These are phyloP conservation scores for Choristoneura rosaceana DNA, from an alignment of 2,888 invertebrate species.

Conservation along the genomic window DNA sequence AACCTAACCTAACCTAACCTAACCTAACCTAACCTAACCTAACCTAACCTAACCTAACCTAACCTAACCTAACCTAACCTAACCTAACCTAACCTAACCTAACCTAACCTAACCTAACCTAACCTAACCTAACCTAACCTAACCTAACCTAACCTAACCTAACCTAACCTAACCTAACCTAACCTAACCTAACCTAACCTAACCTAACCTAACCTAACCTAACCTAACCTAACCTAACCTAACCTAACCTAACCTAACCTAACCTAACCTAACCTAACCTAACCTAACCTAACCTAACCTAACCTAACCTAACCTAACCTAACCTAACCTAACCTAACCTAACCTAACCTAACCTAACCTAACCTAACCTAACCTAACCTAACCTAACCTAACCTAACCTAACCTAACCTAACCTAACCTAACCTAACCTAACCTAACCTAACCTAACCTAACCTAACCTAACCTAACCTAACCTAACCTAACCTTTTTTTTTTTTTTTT, in stretches of 20 bases:
- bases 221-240: slow-evolving; percentile 31
- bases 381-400: slow-evolving; percentile 15
- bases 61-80: slow-evolving; percentile 39
- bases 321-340: slow-evolving; percentile 18
- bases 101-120: slow-evolving; percentile 40
- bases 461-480: no score
- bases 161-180: no score
- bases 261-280: slow-evolving; percentile 42
- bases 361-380: no score
- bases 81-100: no score
- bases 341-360: no score
- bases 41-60: slow-evolving; percentile 43
- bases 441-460: no score
- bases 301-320: slow-evolving; percentile 29
- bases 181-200: slow-evolving; percentile 41
- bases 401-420: no score
- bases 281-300: slow-evolving; percentile 38
- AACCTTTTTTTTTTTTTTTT: no score
- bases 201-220: slow-evolving; percentile 32
- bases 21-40: slow-evolving; percentile 41
- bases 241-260: slow-evolving; percentile 32
- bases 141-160: slow-evolving; percentile 41
- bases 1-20: slow-evolving; percentile 41
- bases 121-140: slow-evolving; percentile 33
- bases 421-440: slow-evolving; percentile 29